Conservation (phyloP, 2,888 invertebrate species). For the Xestia xanthographa region DNA sequence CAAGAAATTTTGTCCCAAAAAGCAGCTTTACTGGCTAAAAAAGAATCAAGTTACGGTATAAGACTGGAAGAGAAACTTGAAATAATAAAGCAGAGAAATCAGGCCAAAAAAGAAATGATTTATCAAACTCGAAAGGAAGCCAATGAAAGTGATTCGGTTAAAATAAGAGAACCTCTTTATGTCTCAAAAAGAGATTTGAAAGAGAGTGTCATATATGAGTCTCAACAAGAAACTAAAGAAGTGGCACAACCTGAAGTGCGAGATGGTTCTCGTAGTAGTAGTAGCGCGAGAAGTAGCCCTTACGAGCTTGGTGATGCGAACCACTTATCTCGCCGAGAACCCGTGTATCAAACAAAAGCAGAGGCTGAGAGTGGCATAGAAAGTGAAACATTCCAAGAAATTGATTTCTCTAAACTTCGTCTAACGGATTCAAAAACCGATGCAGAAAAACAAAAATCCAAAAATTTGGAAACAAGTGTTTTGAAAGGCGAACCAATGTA, state of each 20-base stretch:
- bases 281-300: constrained; percentile 85
- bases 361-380: constrained; percentile 79
- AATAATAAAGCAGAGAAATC: constrained; percentile 89
- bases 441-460: constrained; percentile 86
- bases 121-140: constrained; percentile 89
- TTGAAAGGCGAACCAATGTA: constrained; percentile 88
- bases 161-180: constrained; percentile 87
- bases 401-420: constrained; percentile 88
- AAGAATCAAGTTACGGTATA: constrained; percentile 83
- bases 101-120: constrained; percentile 89
- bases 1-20: constrained; percentile 89
- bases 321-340: constrained; percentile 87
- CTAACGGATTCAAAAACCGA: constrained; percentile 88
- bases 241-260: constrained; percentile 69
- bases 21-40: constrained; percentile 86
- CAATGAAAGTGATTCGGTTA: constrained; percentile 85
- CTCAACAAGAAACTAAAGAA: constrained; percentile 87
- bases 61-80: constrained; percentile 88
- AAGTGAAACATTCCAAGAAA: constrained; percentile 85
- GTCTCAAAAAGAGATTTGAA: constrained; percentile 89
- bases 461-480: constrained; percentile 81
- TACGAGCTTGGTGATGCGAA: constrained; percentile 89
- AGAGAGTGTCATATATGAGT: constrained; percentile 89
- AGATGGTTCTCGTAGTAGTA: constrained; percentile 65
- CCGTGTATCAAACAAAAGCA: constrained; percentile 86